These are phyloP conservation scores for Drosophila subpulchrella DNA, from an alignment of 1,140 invertebrate genomes.

Conservation along the genomic window DNA sequence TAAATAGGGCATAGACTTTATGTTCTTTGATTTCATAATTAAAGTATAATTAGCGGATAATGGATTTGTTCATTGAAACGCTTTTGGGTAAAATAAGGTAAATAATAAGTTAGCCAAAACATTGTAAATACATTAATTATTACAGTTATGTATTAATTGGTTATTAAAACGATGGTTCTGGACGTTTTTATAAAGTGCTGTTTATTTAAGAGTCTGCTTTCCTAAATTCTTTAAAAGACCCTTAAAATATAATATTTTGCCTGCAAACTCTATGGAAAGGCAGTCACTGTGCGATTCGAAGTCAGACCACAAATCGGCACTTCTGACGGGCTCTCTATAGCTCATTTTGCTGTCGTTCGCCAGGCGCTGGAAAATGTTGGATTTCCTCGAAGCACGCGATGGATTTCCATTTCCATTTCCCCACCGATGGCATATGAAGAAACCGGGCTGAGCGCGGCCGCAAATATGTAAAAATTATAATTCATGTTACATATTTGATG, in stretches of 20 bases:
- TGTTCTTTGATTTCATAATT: too few species aligned
- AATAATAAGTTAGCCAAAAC: too few species aligned
- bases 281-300: slow-evolving; percentile 42
- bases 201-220: too few species aligned
- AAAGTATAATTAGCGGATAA: too few species aligned
- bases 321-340: slow-evolving; percentile 69
- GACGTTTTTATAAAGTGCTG: too few species aligned
- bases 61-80: too few species aligned
- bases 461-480: slow-evolving; percentile 79
- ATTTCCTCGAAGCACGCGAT: slow-evolving; percentile 74
- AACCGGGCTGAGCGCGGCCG: slow-evolving; percentile 3
- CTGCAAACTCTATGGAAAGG: too few species aligned
- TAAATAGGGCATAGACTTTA: too few species aligned
- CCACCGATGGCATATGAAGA: slow-evolving; percentile 17
- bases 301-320: slow-evolving; percentile 77
- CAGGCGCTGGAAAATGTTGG: slow-evolving; percentile 73
- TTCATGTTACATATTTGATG: slow-evolving; percentile 82
- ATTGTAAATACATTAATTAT: too few species aligned
- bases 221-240: too few species aligned
- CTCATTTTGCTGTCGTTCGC: slow-evolving; percentile 66
- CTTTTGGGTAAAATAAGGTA: too few species aligned
- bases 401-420: slow-evolving; percentile 44
- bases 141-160: too few species aligned
- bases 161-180: not conserved
- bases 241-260: not conserved